Evolutionary conservation across 2,113 vertebrate species (phyloP), one percentile per base, ranked within the genome.

Genomic region (Phalacrocorax carbo): DNA sequence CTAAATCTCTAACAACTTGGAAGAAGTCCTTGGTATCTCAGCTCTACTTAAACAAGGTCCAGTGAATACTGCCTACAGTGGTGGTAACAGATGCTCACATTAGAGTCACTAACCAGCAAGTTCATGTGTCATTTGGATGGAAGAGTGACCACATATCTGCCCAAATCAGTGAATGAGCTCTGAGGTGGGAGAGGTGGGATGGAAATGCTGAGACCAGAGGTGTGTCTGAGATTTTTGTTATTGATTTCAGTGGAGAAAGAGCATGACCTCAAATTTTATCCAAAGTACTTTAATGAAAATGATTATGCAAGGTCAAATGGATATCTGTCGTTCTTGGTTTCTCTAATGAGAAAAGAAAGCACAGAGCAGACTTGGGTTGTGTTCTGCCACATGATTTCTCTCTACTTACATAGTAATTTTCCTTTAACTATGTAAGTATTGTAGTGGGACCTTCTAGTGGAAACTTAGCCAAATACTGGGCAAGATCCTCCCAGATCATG

Each of bases 141-240:
- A 73, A 66, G 19, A 8, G 10, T 64, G 11, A 14, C 3, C 4
- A 32, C 0, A 0, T 10, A 40, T 15, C 19, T 65, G 23, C 40
- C 29, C 7, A 66, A 88, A 81, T 4, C 20, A 64, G 2, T 42
- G 15, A 75, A 88, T 13, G 14, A 68, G 11, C 68, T 46, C 32
- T 40, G 38, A 89, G 20, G 0, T 10, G 21, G 10, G 5, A 88
- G 46, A 73, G 29, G 14, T 48, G 11, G 34, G 21, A 27, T 29
- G 23, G 25, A 68, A 72, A 78, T 25, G 8, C 27, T 90, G 34
- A 25, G 21, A 36, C 3, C 21, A 68, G 38, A 42, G 14, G 2
- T 27, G 23, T 13, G 26, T 76, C 71, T 90, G 23, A 82, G 44
- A 58, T 69, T 87, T 83, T 81, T 3, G 0, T 9, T 75, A 4